Evolutionary conservation across 2,113 vertebrate genomes (phyloP).

Genomic region (Archocentrus centrarchus): DNA sequence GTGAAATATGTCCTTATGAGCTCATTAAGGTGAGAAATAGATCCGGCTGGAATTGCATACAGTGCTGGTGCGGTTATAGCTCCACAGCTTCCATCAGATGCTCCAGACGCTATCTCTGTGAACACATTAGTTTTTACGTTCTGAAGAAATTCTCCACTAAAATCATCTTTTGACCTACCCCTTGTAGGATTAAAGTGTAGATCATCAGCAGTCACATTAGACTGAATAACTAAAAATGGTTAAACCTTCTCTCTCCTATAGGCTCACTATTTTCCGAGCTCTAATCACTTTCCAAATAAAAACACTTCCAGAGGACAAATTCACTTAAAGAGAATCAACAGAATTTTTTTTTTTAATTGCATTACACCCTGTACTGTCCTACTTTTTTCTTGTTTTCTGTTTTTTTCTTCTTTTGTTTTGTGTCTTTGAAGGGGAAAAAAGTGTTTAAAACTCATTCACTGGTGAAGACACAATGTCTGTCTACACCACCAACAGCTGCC

Average conservation of each 20-base stretch:
- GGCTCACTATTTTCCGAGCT: neutral
- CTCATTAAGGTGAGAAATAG: neutral
- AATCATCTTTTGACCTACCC: neutral
- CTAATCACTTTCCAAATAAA: neutral
- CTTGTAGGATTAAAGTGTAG: neutral
- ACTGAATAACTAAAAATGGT: neutral
- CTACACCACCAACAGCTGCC: constrained; percentile 68
- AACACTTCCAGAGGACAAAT: neutral
- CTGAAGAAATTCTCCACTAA: constrained; percentile 1
- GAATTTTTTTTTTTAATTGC: neutral
- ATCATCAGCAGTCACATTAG: neutral
- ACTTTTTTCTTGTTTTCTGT: neutral
- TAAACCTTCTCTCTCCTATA: neutral
- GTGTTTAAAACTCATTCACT: constrained; percentile 17
- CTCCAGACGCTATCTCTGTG: neutral
- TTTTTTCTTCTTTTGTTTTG: neutral
- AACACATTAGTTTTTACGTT: neutral
- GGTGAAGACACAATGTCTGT: constrained; percentile 49
- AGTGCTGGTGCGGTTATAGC: neutral
- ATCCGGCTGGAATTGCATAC: neutral
- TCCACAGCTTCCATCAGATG: neutral
- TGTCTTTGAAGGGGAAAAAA: neutral
- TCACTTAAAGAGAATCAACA: neutral
- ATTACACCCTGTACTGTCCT: neutral
- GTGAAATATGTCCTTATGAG: neutral